These are phyloP conservation scores for Diprion similis DNA, from an alignment of 1,140 invertebrate species.

Conservation along the genomic window DNA sequence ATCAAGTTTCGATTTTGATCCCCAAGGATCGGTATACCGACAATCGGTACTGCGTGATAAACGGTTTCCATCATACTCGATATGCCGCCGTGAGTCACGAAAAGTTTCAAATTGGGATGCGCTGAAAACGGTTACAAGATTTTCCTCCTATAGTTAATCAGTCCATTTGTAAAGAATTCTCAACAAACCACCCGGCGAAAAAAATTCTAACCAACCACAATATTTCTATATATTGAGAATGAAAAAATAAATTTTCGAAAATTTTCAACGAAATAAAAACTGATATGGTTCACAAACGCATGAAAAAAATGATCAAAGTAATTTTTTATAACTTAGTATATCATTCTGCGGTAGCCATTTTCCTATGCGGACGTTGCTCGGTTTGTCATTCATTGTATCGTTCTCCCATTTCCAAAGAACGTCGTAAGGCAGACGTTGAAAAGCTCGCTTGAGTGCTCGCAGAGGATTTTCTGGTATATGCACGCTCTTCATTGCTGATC, in stretches of 20 bases:
- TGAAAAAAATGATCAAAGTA: too few species aligned
- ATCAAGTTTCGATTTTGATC: slow-evolving; percentile 48
- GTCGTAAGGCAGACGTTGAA: slow-evolving; percentile 44
- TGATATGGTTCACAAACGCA: too few species aligned
- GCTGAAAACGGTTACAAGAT: slow-evolving; percentile 23
- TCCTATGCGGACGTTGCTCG: slow-evolving; percentile 58
- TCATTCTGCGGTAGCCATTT: slow-evolving; percentile 67
- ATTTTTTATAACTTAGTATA: slow-evolving; percentile 52
- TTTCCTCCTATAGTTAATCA: too few species aligned
- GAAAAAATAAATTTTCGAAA: too few species aligned
- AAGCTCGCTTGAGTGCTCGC: slow-evolving; percentile 36
- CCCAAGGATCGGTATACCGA: slow-evolving; percentile 54
- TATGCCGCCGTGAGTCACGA: slow-evolving; percentile 64
- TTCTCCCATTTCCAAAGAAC: slow-evolving; percentile 58
- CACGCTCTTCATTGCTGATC: slow-evolving; percentile 29
- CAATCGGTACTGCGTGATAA: slow-evolving; percentile 61
- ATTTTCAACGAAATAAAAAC: too few species aligned
- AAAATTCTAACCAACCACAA: too few species aligned
- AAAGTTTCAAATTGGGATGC: slow-evolving; percentile 50
- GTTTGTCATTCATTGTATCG: slow-evolving; percentile 43
- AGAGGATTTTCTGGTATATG: slow-evolving; percentile 25
- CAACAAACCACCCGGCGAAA: too few species aligned
- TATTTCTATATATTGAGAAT: too few species aligned
- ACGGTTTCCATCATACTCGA: slow-evolving; percentile 61
- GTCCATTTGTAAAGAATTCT: too few species aligned